A percentile compares a stretch with the other conserved stretches of the same genome.
phyloP scores from a whole-genome alignment of 2,113 vertebrate species.

The Bubo bubo region DNA sequence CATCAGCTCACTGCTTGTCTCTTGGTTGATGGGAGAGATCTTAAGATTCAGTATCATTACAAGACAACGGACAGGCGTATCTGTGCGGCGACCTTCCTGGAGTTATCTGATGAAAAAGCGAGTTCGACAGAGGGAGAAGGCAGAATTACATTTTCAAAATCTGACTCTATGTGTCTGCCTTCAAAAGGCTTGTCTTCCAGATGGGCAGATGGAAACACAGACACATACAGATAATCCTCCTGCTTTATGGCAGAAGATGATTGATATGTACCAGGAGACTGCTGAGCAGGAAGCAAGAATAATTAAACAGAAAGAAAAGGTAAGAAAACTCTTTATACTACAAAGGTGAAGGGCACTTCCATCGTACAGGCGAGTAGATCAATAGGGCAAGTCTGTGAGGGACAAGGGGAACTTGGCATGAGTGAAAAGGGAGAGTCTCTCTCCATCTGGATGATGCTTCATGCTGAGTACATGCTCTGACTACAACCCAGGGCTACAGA shows the following conservation, averaged over 20 bases:
- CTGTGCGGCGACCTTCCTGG: background rate
- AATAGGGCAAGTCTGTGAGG: background rate
- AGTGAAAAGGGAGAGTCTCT: background rate
- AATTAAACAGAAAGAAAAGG: background rate
- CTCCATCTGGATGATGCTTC: background rate
- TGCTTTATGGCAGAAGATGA: background rate
- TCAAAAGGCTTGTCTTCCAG: constrained; percentile 4
- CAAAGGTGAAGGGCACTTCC: background rate
- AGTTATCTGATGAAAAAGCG: background rate
- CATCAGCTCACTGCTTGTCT: background rate
- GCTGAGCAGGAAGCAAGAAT: background rate
- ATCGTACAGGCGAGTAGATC: rapidly evolving
- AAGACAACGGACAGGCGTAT: background rate
- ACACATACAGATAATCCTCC: background rate
- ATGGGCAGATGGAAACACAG: background rate
- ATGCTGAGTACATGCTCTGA: background rate
- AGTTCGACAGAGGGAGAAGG: background rate
- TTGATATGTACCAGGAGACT: background rate
- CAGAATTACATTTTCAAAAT: background rate
- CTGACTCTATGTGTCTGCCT: background rate
- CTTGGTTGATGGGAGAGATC: background rate
- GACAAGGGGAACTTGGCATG: background rate
- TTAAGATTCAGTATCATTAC: background rate
- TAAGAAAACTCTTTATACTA: background rate
- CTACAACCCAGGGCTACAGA: background rate